Evolutionary conservation across 2,888 invertebrate genomes (phyloP), one percentile per base, ranked within the genome.

Genomic region (Bibio marci): DNA sequence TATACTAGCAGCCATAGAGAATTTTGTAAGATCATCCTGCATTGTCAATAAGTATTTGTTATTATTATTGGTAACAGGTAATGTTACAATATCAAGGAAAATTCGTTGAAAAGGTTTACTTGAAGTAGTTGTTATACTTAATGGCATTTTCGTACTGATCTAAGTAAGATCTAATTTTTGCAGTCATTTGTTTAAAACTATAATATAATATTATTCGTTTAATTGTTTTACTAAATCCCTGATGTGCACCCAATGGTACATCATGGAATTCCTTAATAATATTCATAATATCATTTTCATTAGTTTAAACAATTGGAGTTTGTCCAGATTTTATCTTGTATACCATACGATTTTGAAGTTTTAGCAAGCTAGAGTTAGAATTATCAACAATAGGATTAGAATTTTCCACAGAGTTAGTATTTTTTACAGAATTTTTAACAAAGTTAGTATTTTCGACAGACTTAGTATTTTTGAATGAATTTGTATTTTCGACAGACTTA

Each of bases 11-110:
- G 53, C 54, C 41, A 48, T 43, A 8, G 50, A 49, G 43, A 46
- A 57, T 49, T 57, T 56, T 0, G 54, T 50, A 8, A 54, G 38
- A 41, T 55, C 52, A 33, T 56, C 52, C 45, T 54, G 52, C 2
- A 53, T 14, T 0, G 55, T 55, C n/a, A 58, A 37, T 22, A 58
- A 49, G 38, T 46, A 57, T 46, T 47, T 48, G 40, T 56, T 55
- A 13, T 50, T n/a, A n/a, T 13, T 50, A 8, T 43, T 33, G 40
- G 49, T 44, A 1, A 54, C 51, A 35, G 49, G 27, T 3, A 54
- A 55, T 11, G 52, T 54, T 19, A 56, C 54, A 3, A 57, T 49
- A 33, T 57, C 56, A 10, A 53, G 13, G 14, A 46, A 45, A 14
- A 53, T 40, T 44, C 46, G 43, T 42, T 54, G 49, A 19, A 53